These are phyloP conservation scores for Apistogramma diplotaenia DNA, from an alignment of 2,113 vertebrate species.

Conservation along the genomic window DNA sequence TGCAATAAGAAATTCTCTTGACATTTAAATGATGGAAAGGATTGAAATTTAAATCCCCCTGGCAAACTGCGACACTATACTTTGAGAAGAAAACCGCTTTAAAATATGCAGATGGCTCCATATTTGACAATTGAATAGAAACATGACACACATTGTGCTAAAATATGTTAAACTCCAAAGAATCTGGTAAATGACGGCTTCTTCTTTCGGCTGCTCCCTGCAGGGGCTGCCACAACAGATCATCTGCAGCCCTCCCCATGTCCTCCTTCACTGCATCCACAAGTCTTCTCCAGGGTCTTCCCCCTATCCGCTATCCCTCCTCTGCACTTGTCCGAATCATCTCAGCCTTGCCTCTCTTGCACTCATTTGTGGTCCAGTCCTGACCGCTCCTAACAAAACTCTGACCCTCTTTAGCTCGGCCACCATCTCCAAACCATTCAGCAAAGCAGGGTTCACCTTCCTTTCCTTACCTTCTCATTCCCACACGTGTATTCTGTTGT, in stretches of 20 bases:
- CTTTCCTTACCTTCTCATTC: too few species aligned
- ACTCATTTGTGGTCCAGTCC: not conserved
- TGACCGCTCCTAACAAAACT: too few species aligned
- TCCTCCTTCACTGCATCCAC: not conserved
- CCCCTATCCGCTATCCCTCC: not conserved
- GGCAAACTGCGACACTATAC: not conserved
- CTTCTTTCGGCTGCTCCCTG: not conserved
- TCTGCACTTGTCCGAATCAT: not conserved
- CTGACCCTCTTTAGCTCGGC: too few species aligned
- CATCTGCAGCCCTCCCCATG: not conserved
- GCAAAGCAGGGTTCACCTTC: too few species aligned
- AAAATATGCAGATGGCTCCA: not conserved
- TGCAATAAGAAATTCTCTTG: not conserved
- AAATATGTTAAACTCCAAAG: not conserved
- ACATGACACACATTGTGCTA: not conserved
- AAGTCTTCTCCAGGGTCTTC: too few species aligned
- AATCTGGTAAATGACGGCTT: not conserved
- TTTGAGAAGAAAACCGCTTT: not conserved
- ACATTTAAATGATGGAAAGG: not conserved
- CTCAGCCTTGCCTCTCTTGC: not conserved
- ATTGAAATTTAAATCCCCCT: not conserved
- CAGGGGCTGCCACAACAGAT: not conserved
- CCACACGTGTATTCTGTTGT: too few species aligned
- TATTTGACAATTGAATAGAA: not conserved
- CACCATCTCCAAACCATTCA: too few species aligned